phyloP scores from a whole-genome alignment of 2,113 vertebrate species.

The Stegostoma tigrinum region DNA sequence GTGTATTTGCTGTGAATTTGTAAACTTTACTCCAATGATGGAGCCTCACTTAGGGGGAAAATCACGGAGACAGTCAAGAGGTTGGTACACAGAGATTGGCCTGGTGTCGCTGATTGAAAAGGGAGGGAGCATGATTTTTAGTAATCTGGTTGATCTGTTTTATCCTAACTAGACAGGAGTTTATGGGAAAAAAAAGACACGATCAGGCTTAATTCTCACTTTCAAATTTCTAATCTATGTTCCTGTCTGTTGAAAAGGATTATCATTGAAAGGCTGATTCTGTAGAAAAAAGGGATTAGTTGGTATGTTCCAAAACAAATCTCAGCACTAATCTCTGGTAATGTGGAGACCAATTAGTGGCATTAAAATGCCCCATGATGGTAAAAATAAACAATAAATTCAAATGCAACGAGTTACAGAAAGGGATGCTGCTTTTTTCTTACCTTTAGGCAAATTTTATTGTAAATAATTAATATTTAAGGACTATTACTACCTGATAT shows the following conservation, averaged over 20 bases:
- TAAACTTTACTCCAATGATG: not conserved
- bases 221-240: slow-evolving; percentile 6
- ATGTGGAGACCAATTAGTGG: not conserved
- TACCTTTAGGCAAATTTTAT: not conserved
- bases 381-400: not conserved
- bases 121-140: not conserved
- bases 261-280: not conserved
- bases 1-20: not conserved
- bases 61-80: not conserved
- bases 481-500: not conserved
- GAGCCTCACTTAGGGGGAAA: not conserved
- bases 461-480: not conserved
- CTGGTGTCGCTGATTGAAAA: not conserved
- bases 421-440: not conserved
- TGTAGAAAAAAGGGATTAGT: not conserved
- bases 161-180: not conserved
- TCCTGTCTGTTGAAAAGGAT: not conserved
- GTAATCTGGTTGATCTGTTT: not conserved
- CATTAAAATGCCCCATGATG: not conserved
- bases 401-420: not conserved
- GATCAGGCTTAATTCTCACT: not conserved
- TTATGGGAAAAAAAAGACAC: not conserved
- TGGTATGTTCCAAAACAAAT: not conserved
- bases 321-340: not conserved
- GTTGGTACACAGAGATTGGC: not conserved